Evolutionary conservation across 1,140 invertebrate genomes (phyloP), one percentile per base, ranked within the genome.

Genomic region (Bathynomus jamesi): DNA sequence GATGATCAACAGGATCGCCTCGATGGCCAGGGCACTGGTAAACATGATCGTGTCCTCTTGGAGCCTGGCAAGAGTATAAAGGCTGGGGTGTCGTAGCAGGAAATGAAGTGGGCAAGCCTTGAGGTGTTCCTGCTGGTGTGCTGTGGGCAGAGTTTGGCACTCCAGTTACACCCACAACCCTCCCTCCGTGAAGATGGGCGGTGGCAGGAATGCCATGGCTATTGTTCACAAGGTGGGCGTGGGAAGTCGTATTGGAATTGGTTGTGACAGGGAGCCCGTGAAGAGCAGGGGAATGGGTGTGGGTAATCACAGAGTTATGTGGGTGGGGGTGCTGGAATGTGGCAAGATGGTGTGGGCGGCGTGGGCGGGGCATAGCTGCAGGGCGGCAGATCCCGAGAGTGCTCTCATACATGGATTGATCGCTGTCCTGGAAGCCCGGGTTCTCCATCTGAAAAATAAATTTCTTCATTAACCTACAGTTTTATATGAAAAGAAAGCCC

Each of bases 321-420:
- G 68, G 21, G 61, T 70, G 75, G 65, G 69, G 71, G 53, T 70
- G 71, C 70, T 76, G 75, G 60, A 76, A 67, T 67, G 75, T 32
- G 61, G 75, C 67, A 5, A 73, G 69, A 63, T 76, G 75, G 66
- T 76, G 75, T 27, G 71, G 69, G 28, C 75, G 71, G 28, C 75
- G 71, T 40, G 72, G 75, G 69, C 70, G 72, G 69, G 72, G 72
- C 32, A 40, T 40, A 8, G 17, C 32, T 8, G 17, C 32, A 40
- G 32, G 32, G 32, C 32, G 32, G 17, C 32, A 40, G 65, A 29
- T 65, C 30, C 65, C 69, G 61, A 71, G 69, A 29, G 65, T 30
- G 65, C 72, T 76, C 62, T 76, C 71, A 69, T 76, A 76, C 31
- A 76, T 71, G 65, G 71, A 73, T 71, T 76, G 75, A 62, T 76